Conservation (phyloP, 2,888 invertebrate genomes). For the Nymphalis c-album region DNA sequence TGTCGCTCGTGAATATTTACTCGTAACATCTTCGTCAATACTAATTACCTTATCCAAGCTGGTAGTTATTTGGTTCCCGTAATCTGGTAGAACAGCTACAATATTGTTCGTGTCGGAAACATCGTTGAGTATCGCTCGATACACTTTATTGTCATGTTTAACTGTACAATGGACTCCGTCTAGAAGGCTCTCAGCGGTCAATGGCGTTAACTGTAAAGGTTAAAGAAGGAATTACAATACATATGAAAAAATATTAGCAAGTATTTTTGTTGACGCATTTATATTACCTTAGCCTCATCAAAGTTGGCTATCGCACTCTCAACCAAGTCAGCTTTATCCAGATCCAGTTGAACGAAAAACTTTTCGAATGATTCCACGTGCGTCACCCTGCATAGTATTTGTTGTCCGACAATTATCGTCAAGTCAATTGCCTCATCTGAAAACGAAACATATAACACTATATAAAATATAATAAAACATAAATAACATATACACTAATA, state of each 20-base stretch:
- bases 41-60: conserved; percentile 59
- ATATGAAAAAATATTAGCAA: too few species aligned
- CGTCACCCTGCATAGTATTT: conserved; percentile 69
- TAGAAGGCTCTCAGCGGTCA: conserved; percentile 56
- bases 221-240: too few species aligned
- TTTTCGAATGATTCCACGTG: conserved; percentile 68
- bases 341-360: conserved; percentile 68
- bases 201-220: conserved; percentile 56
- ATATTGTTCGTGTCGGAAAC: conserved; percentile 55
- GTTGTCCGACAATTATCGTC: conserved; percentile 71
- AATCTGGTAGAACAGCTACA: conserved; percentile 66
- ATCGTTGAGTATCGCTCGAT: conserved; percentile 67
- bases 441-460: conserved; percentile 38
- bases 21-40: too few species aligned
- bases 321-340: conserved; percentile 68
- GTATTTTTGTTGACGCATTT: neutral
- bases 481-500: neutral
- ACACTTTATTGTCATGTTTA: conserved; percentile 61
- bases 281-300: conserved; percentile 55
- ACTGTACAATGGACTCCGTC: conserved; percentile 72
- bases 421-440: conserved; percentile 75
- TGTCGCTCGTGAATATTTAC: neutral
- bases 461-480: conserved; percentile 4
- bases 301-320: conserved; percentile 65
- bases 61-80: conserved; percentile 63